Evolutionary conservation across 2,113 vertebrate species (phyloP).

Genomic region (Sceloporus tristichus): DNA sequence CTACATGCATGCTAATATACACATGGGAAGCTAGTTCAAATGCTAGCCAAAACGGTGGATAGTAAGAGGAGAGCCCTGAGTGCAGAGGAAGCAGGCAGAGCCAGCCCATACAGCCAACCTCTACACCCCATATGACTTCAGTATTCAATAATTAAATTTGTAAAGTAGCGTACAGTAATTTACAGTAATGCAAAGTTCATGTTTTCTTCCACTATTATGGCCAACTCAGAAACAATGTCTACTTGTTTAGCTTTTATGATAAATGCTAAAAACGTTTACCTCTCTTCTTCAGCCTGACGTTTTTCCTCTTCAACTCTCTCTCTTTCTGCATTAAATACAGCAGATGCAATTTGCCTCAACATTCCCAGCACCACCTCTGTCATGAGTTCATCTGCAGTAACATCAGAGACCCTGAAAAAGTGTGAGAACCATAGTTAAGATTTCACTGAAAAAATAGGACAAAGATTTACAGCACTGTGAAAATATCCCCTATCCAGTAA

Average conservation of each 20-base stretch:
- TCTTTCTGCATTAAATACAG: conserved; percentile 75
- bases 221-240: neutral
- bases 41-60: neutral
- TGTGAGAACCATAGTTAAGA: conserved; percentile 35
- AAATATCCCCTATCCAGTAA: neutral
- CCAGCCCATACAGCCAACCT: neutral
- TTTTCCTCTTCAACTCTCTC: conserved; percentile 83
- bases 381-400: conserved; percentile 79
- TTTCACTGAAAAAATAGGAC: neutral
- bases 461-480: neutral
- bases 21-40: neutral
- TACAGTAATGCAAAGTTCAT: neutral
- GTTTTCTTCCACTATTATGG: neutral
- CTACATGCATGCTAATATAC: neutral
- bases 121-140: neutral
- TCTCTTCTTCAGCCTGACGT: conserved; percentile 85
- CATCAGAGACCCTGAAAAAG: conserved; percentile 78
- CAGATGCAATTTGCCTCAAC: conserved; percentile 75
- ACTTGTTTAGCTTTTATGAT: rapidly evolving
- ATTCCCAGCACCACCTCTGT: conserved; percentile 78
- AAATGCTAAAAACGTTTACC: conserved; percentile 70
- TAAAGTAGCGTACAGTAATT: no score
- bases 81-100: neutral
- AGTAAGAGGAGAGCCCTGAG: no score
- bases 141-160: neutral